These are phyloP conservation scores for Coregonus sp. DNA, from an alignment of 2,797 vertebrate genomes.

Conservation along the genomic window DNA sequence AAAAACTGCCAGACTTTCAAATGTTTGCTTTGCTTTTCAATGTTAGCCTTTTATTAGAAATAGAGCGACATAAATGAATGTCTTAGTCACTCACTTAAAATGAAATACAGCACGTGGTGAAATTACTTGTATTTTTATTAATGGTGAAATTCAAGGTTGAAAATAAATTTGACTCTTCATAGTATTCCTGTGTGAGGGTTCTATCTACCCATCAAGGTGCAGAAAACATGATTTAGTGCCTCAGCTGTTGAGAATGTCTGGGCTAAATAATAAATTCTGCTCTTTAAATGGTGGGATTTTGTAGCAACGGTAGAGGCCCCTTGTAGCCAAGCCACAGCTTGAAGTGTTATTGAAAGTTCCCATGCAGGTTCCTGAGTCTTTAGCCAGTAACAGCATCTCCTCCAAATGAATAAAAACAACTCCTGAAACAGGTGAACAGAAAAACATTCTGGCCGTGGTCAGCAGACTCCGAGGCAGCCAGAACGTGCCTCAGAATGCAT, in stretches of 20 bases:
- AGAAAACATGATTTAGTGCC: slow-evolving; percentile 6
- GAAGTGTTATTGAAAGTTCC: slow-evolving; percentile 1
- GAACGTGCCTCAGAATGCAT: no score
- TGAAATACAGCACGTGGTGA: background rate
- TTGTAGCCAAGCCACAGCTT: slow-evolving; percentile 8
- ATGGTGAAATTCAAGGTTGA: background rate
- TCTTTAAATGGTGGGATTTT: background rate
- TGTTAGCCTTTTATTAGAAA: background rate
- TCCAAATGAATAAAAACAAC: background rate
- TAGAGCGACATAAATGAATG: background rate
- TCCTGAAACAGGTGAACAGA: slow-evolving; percentile 3
- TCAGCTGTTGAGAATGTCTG: slow-evolving; percentile 1
- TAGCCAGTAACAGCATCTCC: background rate
- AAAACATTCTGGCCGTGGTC: background rate
- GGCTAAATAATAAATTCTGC: slow-evolving; percentile 9
- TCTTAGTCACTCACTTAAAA: background rate
- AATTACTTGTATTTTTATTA: background rate
- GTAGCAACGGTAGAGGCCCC: background rate
- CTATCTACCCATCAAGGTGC: background rate
- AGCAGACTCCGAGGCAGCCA: background rate
- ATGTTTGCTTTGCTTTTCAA: slow-evolving; percentile 2
- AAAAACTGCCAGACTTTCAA: background rate
- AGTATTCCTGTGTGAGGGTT: background rate
- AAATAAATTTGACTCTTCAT: background rate
- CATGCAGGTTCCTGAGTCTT: background rate